Evolutionary conservation across 64 coral and sea anemone genomes (phyloP), one percentile per base, ranked within the genome.

Genomic region (Stichodactyla helianthus): DNA sequence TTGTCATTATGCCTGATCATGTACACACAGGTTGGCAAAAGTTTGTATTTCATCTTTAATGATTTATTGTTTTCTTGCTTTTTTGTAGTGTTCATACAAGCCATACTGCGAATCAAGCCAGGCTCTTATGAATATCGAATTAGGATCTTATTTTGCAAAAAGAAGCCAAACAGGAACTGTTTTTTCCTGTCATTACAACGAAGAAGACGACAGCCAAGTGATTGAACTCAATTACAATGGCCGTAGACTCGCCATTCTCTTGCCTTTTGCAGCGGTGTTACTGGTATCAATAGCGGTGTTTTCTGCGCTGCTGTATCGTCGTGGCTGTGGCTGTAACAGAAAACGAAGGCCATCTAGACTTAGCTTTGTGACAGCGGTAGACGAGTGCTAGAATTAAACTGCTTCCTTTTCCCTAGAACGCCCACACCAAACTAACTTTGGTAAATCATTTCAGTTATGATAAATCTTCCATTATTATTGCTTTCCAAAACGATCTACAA

Each of bases 341-440:
- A 81, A 81, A 19, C 78, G 78, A 53, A 81, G 78, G 20, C 78
- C 78, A 52, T 81, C 78, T 20, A 52, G 78, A 81, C 78, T 81
- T 19, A 81, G 78, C 53, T 81, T 81, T 53, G 50, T 81, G 5
- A 28, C 78, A 19, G 52, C 35, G 6, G 20, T 53, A 54, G 78
- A 81, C n/a, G 78, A 81, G 50, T 81, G 50, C 15, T 81, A 54
- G 23, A 11, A 9, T 6, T 12, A 74, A 25, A 20, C 19, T 44
- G 35, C 35, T 44, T 44, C 35, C 35, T 44, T 1, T 44, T 44
- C 35, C 35, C 35, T 44, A 44, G 35, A 44, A 44, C 35, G 35
- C 35, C 35, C 35, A 44, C 35, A 44, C 35, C 35, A 44, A 44
- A 44, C 35, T 44, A 44, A 44, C 2, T 44, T 44, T 44, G 35